phyloP scores from a whole-genome alignment of 2,888 invertebrate species.

The Chrysodeixis includens region DNA sequence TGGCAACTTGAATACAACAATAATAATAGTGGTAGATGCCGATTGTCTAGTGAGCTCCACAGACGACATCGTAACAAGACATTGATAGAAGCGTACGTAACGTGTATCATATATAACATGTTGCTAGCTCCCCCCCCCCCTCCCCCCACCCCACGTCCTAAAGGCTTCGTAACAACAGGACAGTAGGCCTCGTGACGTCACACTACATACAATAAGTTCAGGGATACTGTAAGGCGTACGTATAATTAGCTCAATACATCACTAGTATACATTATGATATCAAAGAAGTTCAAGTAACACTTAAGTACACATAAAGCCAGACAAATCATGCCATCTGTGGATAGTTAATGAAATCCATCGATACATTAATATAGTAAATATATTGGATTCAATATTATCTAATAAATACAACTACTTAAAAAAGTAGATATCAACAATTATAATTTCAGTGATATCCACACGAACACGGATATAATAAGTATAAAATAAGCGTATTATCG shows the following conservation, averaged over 20 bases:
- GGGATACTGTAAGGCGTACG: slow-evolving; percentile 45
- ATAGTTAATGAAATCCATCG: slow-evolving; percentile 67
- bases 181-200: slow-evolving; percentile 21
- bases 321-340: slow-evolving; percentile 57
- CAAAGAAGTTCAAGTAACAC: slow-evolving; percentile 42
- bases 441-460: slow-evolving; percentile 79
- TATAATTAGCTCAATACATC: slow-evolving; percentile 43
- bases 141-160: slow-evolving; percentile 32
- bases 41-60: slow-evolving; percentile 56
- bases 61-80: slow-evolving; percentile 49
- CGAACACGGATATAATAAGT: slow-evolving; percentile 85
- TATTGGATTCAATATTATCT: slow-evolving; percentile 69
- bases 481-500: slow-evolving; percentile 89
- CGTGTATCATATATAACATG: slow-evolving; percentile 25
- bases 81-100: slow-evolving; percentile 27
- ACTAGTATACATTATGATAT: slow-evolving; percentile 49
- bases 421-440: slow-evolving; percentile 84
- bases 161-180: slow-evolving; percentile 28
- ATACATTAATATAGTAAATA: slow-evolving; percentile 72
- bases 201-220: slow-evolving; percentile 33
- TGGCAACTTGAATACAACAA: slow-evolving; percentile 73
- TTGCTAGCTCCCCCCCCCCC: slow-evolving; percentile 8
- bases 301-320: slow-evolving; percentile 53
- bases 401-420: slow-evolving; percentile 79
- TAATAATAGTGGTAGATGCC: slow-evolving; percentile 62